Conservation (phyloP, 2,888 invertebrate genomes). For the Nemotelus pantherinus region DNA sequence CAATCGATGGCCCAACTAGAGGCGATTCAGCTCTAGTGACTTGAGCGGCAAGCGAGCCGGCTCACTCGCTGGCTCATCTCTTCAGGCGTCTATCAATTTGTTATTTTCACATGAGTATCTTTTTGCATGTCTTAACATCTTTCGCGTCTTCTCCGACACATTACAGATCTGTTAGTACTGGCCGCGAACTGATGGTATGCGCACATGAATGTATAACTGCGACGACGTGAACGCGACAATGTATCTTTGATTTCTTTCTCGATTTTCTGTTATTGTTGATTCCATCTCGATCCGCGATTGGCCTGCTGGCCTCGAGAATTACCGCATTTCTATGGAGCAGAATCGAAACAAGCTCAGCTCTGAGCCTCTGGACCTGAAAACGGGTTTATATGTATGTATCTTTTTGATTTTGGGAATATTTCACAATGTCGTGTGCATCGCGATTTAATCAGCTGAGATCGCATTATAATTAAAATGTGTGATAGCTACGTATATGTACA, state of each 20-base stretch:
- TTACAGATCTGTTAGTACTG: not conserved
- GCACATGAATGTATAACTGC: not conserved
- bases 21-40: not conserved
- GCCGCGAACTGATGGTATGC: not conserved
- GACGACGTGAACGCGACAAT: not conserved
- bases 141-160: not conserved
- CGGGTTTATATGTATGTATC: conserved; percentile 7
- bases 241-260: conserved; percentile 27
- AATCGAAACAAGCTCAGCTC: conserved; percentile 40
- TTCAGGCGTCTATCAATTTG: conserved; percentile 28
- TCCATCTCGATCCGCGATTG: conserved; percentile 16
- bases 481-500: not conserved
- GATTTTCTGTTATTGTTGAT: conserved; percentile 11
- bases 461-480: conserved; percentile 29
- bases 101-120: conserved; percentile 26
- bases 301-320: conserved; percentile 31
- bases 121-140: conserved; percentile 18
- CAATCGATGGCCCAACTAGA: conserved; percentile 4
- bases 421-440: conserved; percentile 41
- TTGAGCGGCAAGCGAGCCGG: not conserved
- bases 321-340: conserved; percentile 17
- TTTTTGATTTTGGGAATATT: conserved; percentile 26
- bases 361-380: conserved; percentile 12
- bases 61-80: conserved; percentile 2
- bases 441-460: conserved; percentile 37